Percentiles rank a stretch among this genome's conserved stretches.
Conservation (phyloP, 2,113 vertebrate genomes). For the Blennius ocellaris region DNA sequence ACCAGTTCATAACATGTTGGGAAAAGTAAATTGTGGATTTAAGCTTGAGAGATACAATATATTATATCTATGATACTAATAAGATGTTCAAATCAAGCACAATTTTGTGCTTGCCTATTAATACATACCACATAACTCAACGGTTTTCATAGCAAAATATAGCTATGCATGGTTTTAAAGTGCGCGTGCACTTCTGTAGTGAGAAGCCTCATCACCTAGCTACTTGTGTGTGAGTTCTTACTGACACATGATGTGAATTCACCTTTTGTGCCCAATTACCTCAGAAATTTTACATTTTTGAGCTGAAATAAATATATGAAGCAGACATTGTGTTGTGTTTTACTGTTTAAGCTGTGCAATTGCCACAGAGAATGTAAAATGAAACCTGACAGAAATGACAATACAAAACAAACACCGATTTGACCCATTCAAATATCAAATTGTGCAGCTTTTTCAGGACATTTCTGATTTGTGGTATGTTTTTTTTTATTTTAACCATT, state of each 20-base stretch:
- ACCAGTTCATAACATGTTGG: constrained; percentile 25
- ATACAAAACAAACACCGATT: too few species aligned
- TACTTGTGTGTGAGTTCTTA: constrained; percentile 45
- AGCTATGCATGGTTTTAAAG: constrained; percentile 73
- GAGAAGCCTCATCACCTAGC: constrained; percentile 58
- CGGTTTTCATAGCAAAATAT: constrained; percentile 50
- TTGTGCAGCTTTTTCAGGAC: too few species aligned
- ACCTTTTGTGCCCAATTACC: constrained; percentile 76
- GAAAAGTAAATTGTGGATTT: constrained; percentile 4
- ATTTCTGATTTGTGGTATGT: too few species aligned
- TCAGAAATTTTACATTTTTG: constrained; percentile 54
- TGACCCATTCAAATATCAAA: too few species aligned
- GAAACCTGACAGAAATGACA: too few species aligned
- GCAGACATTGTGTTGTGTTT: constrained; percentile 11
- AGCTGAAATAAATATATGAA: constrained; percentile 73
- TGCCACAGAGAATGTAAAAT: too few species aligned
- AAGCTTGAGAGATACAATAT: constrained; percentile 12
- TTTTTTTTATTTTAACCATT: too few species aligned
- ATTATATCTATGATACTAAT: constrained; percentile 41
- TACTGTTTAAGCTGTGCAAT: constrained; percentile 3
- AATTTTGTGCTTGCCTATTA: constrained; percentile 48
- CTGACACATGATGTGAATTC: constrained; percentile 69
- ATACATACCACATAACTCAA: constrained; percentile 28
- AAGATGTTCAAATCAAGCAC: constrained; percentile 59
- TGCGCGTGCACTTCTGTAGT: constrained; percentile 48